Conservation (phyloP, 2,113 vertebrate genomes). For the Holacanthus passer region DNA sequence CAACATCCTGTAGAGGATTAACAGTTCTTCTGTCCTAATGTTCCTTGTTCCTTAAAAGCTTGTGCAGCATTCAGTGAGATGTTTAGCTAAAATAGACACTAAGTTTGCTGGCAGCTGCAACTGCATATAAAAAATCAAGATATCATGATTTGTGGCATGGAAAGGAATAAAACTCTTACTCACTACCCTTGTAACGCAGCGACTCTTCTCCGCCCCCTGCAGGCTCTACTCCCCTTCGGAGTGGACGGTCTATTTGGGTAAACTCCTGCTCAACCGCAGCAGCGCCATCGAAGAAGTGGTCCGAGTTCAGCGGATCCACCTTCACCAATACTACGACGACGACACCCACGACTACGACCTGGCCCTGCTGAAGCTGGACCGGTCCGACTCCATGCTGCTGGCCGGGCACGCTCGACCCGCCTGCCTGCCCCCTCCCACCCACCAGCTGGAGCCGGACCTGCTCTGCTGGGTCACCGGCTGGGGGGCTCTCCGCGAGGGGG, state of each 20-base stretch:
- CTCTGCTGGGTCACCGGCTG: constrained; percentile 96
- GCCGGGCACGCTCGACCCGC: constrained; percentile 84
- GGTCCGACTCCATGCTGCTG: constrained; percentile 73
- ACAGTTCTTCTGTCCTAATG: not conserved
- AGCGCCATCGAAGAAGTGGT: constrained; percentile 88
- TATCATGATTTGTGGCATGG: not conserved
- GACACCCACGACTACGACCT: constrained; percentile 93
- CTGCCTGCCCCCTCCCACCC: constrained; percentile 90
- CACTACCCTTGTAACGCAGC: not conserved
- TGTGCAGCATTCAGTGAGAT: constrained; percentile 1
- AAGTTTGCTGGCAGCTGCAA: not conserved
- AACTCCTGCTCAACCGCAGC: constrained; percentile 84
- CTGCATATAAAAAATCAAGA: not conserved
- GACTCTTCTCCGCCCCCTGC: not conserved
- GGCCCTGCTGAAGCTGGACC: constrained; percentile 91
- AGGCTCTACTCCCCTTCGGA: constrained; percentile 87
- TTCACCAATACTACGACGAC: constrained; percentile 92
- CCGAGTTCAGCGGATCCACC: constrained; percentile 87
- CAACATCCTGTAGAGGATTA: constrained; percentile 32
- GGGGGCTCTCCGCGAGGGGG: constrained; percentile 89
- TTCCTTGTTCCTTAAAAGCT: constrained; percentile 15
- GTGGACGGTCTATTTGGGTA: constrained; percentile 93
- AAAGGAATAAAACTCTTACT: rapidly evolving
- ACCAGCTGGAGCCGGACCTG: constrained; percentile 89
- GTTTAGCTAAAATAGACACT: not conserved